phyloP scores from a whole-genome alignment of 2,888 invertebrate species.

The Melieria picta region DNA sequence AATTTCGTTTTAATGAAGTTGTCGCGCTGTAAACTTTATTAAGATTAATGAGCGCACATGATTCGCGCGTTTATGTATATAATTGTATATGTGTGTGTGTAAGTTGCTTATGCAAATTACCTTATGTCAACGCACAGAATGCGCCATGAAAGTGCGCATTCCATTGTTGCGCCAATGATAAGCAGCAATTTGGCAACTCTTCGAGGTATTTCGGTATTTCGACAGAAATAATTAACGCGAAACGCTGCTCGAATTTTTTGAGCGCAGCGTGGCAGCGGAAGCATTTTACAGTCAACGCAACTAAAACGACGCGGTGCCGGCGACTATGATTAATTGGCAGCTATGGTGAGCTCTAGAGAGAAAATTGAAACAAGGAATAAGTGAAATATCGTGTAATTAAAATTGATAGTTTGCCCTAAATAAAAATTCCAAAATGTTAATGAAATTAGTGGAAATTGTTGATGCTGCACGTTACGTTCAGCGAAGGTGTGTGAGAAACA shows the following conservation, averaged over 20 bases:
- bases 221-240: conserved; percentile 14
- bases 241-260: conserved; percentile 9
- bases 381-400: conserved; percentile 25
- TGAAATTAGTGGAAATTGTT: too few relatives aligned
- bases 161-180: conserved; percentile 18
- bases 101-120: conserved; percentile 32
- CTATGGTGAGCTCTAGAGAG: not conserved
- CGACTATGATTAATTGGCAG: conserved; percentile 29
- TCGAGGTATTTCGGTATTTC: conserved; percentile 18
- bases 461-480: too few relatives aligned
- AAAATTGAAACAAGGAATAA: not conserved
- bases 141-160: conserved; percentile 21
- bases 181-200: not conserved
- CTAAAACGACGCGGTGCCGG: not conserved
- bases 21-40: conserved; percentile 44
- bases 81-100: conserved; percentile 1
- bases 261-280: not conserved
- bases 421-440: not conserved
- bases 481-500: too few relatives aligned
- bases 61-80: conserved; percentile 12
- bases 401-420: conserved; percentile 26
- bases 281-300: not conserved
- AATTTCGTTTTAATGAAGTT: conserved; percentile 44
- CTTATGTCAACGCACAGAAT: conserved; percentile 26
- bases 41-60: conserved; percentile 46